A percentile compares a stretch with the other conserved stretches of the same genome.
These are phyloP conservation scores for Siniperca obscura DNA, from an alignment of 2,797 vertebrate genomes.

Conservation along the genomic window DNA sequence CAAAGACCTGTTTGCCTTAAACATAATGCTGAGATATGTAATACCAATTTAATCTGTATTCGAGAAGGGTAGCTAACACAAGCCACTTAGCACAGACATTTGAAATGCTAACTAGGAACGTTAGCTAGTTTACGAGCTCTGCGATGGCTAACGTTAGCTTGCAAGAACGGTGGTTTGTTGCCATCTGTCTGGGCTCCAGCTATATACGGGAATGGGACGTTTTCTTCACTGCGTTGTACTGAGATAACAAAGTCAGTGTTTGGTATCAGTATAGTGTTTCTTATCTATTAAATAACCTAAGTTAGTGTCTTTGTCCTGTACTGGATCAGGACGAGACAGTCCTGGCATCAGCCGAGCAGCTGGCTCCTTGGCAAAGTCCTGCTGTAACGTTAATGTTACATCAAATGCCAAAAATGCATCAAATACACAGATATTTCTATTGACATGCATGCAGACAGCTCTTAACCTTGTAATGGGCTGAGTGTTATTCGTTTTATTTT, in stretches of 20 bases:
- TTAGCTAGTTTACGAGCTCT: constrained; percentile 48
- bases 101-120: not conserved
- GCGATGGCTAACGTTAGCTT: constrained; percentile 51
- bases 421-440: not conserved
- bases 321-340: not conserved
- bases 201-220: not conserved
- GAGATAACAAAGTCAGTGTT: not conserved
- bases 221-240: not conserved
- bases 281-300: fast-evolving
- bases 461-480: fast-evolving
- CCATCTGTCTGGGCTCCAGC: constrained; percentile 45
- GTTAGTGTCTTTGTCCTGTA: not conserved
- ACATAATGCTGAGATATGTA: fast-evolving
- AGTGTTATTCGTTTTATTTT: fast-evolving
- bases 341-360: constrained; percentile 44
- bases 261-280: fast-evolving
- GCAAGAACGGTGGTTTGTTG: constrained; percentile 49
- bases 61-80: fast-evolving
- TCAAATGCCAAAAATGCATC: constrained; percentile 26
- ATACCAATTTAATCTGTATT: fast-evolving
- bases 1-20: fast-evolving
- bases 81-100: not conserved
- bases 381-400: constrained; percentile 35
- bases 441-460: not conserved
- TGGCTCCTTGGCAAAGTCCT: constrained; percentile 32